A percentile compares a stretch with the other conserved stretches of the same genome.
Conservation (phyloP, 1,140 invertebrate genomes). For the Zaprionus camerounensis region DNA sequence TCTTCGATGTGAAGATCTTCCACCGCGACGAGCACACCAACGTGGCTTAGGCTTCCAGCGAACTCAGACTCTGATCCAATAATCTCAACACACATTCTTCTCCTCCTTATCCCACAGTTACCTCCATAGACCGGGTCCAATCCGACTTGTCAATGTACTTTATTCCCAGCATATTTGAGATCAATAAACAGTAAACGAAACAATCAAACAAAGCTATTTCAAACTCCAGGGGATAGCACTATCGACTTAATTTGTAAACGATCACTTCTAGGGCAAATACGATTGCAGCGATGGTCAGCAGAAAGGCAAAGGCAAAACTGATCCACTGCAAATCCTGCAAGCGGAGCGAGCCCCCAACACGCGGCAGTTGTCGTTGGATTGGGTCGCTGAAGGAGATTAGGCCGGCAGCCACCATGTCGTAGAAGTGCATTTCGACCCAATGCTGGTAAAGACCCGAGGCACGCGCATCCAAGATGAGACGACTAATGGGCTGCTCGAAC, state of each 20-base stretch:
- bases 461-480: conserved; percentile 51
- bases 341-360: background rate
- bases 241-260: background rate
- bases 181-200: conserved; percentile 41
- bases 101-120: conserved; percentile 13
- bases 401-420: conserved; percentile 59
- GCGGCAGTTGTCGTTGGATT: background rate
- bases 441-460: conserved; percentile 60
- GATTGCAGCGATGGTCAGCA: background rate
- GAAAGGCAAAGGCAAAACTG: conserved; percentile 19
- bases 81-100: conserved; percentile 37
- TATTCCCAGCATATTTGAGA: conserved; percentile 16
- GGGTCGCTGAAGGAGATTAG: conserved; percentile 56
- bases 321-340: conserved; percentile 44
- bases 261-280: conserved; percentile 24
- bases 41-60: conserved; percentile 49
- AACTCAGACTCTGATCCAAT: conserved; percentile 66
- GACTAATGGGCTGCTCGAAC: conserved; percentile 52
- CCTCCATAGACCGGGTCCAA: conserved; percentile 37
- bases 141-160: conserved; percentile 20
- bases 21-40: conserved; percentile 85
- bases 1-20: conserved; percentile 87
- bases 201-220: background rate
- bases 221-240: background rate
- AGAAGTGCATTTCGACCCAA: conserved; percentile 62